Evolutionary conservation across 2,797 vertebrate genomes (phyloP).

Genomic region (Arvicola amphibius): DNA sequence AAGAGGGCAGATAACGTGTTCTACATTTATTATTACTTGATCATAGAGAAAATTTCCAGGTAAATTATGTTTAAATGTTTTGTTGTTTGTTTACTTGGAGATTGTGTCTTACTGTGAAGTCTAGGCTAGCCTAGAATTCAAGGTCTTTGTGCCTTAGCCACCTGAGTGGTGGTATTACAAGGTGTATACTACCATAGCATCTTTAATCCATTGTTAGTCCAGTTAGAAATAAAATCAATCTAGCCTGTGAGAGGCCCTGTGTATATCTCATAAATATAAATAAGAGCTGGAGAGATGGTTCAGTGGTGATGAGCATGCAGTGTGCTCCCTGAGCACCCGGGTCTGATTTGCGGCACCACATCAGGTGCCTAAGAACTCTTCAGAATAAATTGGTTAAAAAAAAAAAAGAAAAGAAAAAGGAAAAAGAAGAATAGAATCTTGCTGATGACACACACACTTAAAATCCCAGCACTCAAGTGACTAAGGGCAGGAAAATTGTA

Average conservation of each 20-base stretch:
- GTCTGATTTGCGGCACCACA: too few relatives aligned
- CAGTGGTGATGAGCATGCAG: not conserved
- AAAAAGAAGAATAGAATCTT: too few relatives aligned
- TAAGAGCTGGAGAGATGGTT: not conserved
- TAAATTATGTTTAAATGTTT: conserved; percentile 47
- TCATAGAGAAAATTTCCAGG: not conserved
- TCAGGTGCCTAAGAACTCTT: not conserved
- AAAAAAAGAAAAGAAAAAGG: not conserved
- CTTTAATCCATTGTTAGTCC: not conserved
- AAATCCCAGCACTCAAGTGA: not conserved
- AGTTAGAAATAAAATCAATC: not conserved
- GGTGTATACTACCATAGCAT: too few relatives aligned
- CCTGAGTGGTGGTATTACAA: not conserved
- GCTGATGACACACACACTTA: not conserved
- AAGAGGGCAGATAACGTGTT: not conserved
- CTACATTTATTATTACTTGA: not conserved
- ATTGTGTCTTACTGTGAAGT: not conserved
- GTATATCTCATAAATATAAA: not conserved
- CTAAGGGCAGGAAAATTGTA: not conserved
- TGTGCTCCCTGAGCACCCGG: not conserved
- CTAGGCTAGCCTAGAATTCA: not conserved
- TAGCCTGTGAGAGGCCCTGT: not conserved
- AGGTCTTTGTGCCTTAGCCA: not conserved
- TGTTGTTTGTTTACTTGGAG: not conserved
- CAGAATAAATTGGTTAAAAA: not conserved